phyloP scores from a whole-genome alignment of 2,888 invertebrate species.

The Dusona sp. region DNA sequence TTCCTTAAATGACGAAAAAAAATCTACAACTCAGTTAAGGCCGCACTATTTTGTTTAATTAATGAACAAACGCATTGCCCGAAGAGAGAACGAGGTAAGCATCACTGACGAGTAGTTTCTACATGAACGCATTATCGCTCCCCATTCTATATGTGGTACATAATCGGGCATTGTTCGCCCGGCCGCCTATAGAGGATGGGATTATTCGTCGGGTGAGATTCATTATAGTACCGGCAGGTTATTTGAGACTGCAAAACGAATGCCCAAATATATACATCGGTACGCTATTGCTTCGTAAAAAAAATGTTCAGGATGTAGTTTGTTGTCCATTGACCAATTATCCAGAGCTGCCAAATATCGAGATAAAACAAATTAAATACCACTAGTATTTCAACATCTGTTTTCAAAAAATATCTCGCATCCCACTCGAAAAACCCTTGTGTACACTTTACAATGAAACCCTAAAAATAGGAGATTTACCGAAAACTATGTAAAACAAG shows the following conservation, averaged over 20 bases:
- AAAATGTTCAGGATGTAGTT: conserved; percentile 5
- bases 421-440: neutral
- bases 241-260: conserved; percentile 51
- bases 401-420: neutral
- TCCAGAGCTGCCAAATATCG: neutral
- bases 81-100: conserved; percentile 29
- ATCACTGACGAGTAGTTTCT: conserved; percentile 23
- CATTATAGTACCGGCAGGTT: conserved; percentile 51
- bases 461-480: neutral
- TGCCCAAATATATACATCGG: conserved; percentile 13
- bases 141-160: conserved; percentile 26
- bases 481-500: neutral
- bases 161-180: conserved; percentile 57
- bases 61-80: conserved; percentile 32
- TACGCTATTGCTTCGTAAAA: conserved; percentile 13
- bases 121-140: conserved; percentile 42
- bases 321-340: conserved; percentile 45
- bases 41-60: conserved; percentile 14
- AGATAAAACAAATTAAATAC: neutral
- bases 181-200: conserved; percentile 55
- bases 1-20: neutral
- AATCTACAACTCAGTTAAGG: neutral
- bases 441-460: neutral
- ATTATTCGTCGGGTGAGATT: conserved; percentile 59
- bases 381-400: neutral